Percentiles rank a stretch among this genome's conserved stretches.
Conservation (phyloP, 2,888 invertebrate genomes). For the Resseliella maxima region DNA sequence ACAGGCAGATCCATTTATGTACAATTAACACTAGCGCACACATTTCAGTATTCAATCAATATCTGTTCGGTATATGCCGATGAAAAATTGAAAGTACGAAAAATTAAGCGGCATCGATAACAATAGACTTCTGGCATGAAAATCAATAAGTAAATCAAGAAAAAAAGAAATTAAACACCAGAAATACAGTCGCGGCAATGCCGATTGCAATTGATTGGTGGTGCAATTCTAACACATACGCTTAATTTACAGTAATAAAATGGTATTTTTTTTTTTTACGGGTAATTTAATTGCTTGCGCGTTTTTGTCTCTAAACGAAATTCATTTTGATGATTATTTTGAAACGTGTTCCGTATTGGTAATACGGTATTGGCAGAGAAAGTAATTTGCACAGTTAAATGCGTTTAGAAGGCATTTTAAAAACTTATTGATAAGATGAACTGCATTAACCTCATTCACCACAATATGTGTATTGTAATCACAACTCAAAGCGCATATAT, state of each 20-base stretch:
- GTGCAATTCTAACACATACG: neutral
- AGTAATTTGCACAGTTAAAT: neutral
- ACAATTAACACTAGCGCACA: constrained; percentile 1
- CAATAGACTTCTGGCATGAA: neutral
- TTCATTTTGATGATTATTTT: neutral
- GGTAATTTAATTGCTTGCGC: constrained; percentile 23
- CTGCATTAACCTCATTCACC: constrained; percentile 8
- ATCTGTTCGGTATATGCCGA: neutral
- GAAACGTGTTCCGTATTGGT: neutral
- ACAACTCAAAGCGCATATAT: too few species aligned
- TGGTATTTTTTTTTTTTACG: neutral
- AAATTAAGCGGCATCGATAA: neutral
- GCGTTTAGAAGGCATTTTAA: neutral
- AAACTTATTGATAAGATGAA: neutral
- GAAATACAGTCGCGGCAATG: too few species aligned
- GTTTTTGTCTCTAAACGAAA: constrained; percentile 10
- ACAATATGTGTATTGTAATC: neutral
- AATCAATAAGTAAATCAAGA: neutral
- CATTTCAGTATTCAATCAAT: neutral
- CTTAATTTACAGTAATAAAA: constrained; percentile 19
- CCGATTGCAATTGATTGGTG: neutral
- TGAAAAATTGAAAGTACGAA: neutral
- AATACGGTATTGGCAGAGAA: neutral
- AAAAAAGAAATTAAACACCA: neutral
- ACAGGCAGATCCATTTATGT: neutral